Evolutionary conservation across 2,888 invertebrate species (phyloP), one percentile per base, ranked within the genome.

Genomic region (Drosophila helvetica): DNA sequence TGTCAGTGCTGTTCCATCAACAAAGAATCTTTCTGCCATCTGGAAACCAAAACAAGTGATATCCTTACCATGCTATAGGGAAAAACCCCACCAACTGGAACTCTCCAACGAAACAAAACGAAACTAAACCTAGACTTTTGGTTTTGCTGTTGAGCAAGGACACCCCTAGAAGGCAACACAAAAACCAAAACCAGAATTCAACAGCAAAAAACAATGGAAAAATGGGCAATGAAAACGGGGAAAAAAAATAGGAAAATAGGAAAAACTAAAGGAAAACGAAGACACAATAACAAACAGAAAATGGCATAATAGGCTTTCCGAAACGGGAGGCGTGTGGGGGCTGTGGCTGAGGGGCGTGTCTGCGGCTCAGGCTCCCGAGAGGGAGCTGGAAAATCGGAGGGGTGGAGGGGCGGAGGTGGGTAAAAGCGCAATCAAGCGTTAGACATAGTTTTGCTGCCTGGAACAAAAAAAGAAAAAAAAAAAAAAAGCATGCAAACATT

Each of bases 401-500:
- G 4, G 22, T 22, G 22, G 22, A 10, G 42, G n/a, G 46, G 1
- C 5, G 18, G 17, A 54, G 68, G 42, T 57, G 15, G 57, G 57
- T 43, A 58, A 74, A 74, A 58, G 75, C 67, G 71, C 75, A 71
- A 71, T 71, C 67, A 71, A 71, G 71, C 71, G 71, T 74, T 53
- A 52, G 38, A 53, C 56, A 71, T 71, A 65, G 75, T 74, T 74
- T 67, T 57, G 59, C 70, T 78, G 70, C 64, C 65, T 83, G 77
- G 77, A 19, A 19, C 72, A 79, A 25, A 25, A 25, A 25, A 22
- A 64, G 67, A 54, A 68, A 63, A 22, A 64, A 71, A 54, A 68
- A 63, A 61, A 62, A 53, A 85, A 1, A 33, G 12, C 15, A 64
- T 66, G 74, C 84, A 79, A 70, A 77, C 71, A 72, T 74, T 83